Conservation (phyloP, 2,888 invertebrate species). For the Rugalucina vietnamica region DNA sequence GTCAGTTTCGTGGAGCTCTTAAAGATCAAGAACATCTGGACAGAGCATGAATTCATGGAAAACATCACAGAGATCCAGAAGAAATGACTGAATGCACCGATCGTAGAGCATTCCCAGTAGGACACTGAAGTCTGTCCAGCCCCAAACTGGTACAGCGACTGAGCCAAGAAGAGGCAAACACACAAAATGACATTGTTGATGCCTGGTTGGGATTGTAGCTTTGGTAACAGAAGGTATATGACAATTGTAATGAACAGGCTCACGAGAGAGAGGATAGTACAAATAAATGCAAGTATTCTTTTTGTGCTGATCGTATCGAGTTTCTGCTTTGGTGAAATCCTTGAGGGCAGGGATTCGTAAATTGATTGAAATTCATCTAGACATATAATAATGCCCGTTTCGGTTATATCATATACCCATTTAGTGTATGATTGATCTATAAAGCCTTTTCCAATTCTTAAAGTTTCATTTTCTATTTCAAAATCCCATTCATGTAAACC, state of each 20-base stretch:
- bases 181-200: constrained; percentile 46
- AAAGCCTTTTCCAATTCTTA: background rate
- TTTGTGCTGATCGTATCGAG: constrained; percentile 1
- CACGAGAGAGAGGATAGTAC: constrained; percentile 22
- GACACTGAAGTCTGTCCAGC: constrained; percentile 15
- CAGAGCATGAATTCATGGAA: constrained; percentile 51
- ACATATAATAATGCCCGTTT: background rate
- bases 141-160: constrained; percentile 50
- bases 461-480: background rate
- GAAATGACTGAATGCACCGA: constrained; percentile 52
- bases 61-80: constrained; percentile 48
- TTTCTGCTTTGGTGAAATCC: too few relatives aligned
- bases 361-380: background rate
- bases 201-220: constrained; percentile 50
- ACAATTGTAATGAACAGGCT: constrained; percentile 33
- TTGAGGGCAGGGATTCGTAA: background rate
- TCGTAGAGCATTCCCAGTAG: constrained; percentile 14
- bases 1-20: background rate
- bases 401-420: background rate
- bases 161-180: constrained; percentile 33
- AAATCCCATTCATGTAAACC: background rate
- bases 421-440: background rate
- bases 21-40: constrained; percentile 51
- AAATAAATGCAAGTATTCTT: constrained; percentile 34
- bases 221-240: constrained; percentile 37